Evolutionary conservation across 2,888 invertebrate species (phyloP).

Genomic region (Ypsolopha scabrella): DNA sequence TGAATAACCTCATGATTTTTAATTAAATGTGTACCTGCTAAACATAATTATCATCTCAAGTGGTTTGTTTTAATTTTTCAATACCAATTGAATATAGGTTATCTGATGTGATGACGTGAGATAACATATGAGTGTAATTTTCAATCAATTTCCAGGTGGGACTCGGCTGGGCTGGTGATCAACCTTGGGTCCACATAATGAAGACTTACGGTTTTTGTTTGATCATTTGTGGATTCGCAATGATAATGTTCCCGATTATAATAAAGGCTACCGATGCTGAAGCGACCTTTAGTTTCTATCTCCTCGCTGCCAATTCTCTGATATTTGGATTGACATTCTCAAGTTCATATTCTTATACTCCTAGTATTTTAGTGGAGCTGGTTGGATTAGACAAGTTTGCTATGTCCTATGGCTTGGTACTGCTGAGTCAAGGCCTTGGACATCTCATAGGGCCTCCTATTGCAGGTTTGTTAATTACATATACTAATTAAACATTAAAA

Average conservation of each 20-base stretch:
- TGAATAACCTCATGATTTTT: too few relatives aligned
- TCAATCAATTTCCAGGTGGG: conserved; percentile 67
- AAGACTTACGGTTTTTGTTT: conserved; percentile 87
- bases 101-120: neutral
- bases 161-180: conserved; percentile 92
- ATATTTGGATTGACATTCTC: conserved; percentile 92
- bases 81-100: too few relatives aligned
- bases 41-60: too few relatives aligned
- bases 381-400: conserved; percentile 93
- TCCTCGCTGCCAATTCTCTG: conserved; percentile 67
- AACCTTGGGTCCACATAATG: conserved; percentile 85
- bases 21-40: too few relatives aligned
- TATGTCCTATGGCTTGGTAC: conserved; percentile 90
- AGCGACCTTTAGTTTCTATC: conserved; percentile 54
- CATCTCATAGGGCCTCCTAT: conserved; percentile 94
- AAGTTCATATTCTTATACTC: conserved; percentile 92
- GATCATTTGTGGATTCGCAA: conserved; percentile 73
- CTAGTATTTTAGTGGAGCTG: conserved; percentile 89
- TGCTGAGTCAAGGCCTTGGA: conserved; percentile 92
- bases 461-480: conserved; percentile 72
- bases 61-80: too few relatives aligned
- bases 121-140: neutral
- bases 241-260: conserved; percentile 71
- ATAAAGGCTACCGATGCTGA: conserved; percentile 42
- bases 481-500: conserved; percentile 4